A percentile compares a stretch with the other conserved stretches of the same genome.
Evolutionary conservation across 2,113 vertebrate species (phyloP).

Genomic region (Crotalus viridis): DNA sequence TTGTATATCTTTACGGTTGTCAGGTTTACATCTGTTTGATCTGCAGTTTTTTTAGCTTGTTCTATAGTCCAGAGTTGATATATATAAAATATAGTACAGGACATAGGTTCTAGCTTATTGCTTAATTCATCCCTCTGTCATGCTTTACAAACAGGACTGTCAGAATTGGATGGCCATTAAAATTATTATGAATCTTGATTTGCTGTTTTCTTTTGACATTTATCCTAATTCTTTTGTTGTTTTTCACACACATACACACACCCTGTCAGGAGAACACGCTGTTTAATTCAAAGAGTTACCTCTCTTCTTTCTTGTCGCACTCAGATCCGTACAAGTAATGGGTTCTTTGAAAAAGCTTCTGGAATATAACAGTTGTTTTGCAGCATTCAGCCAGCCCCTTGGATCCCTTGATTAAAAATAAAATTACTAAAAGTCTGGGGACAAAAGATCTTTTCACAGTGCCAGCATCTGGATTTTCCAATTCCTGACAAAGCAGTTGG

Average conservation of each 20-base stretch:
- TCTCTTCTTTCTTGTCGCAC: background rate
- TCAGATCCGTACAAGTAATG: background rate
- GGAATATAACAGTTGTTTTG: background rate
- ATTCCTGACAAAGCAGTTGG: background rate
- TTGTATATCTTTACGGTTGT: background rate
- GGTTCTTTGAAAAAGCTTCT: background rate
- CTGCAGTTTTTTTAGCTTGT: background rate
- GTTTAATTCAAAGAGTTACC: too few species aligned
- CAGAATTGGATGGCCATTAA: background rate
- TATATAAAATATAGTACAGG: background rate
- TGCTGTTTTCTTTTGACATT: background rate
- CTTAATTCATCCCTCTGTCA: background rate
- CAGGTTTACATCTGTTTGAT: background rate
- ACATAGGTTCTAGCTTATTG: background rate
- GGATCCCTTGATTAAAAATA: background rate
- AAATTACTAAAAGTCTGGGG: background rate
- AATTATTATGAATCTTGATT: background rate
- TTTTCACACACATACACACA: too few species aligned
- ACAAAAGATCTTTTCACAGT: background rate
- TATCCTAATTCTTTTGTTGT: background rate
- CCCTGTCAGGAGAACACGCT: background rate
- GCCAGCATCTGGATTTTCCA: background rate
- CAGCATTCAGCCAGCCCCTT: background rate
- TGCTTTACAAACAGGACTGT: too few species aligned
- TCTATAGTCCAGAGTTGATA: background rate